phyloP scores from a whole-genome alignment of 2,888 invertebrate species.

The Rugalucina vietnamica region DNA sequence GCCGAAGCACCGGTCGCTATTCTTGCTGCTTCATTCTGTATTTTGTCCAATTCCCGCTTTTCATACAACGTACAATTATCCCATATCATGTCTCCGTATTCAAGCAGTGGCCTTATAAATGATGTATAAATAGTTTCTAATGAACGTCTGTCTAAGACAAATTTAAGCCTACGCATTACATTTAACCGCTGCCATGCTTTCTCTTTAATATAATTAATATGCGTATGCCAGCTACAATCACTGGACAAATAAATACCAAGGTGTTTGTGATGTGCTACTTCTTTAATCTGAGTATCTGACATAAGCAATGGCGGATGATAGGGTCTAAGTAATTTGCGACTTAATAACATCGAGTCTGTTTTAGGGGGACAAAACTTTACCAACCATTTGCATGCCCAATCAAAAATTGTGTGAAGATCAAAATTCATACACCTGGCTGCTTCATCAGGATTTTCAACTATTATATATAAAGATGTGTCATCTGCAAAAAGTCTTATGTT shows the following conservation, averaged over 20 bases:
- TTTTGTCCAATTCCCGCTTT: neutral
- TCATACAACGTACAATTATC: neutral
- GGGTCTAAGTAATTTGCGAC: neutral
- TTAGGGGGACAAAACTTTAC: neutral
- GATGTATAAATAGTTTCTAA: neutral
- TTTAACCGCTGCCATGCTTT: neutral
- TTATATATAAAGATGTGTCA: no score
- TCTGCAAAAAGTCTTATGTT: slow-evolving; percentile 39
- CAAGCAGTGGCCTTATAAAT: neutral
- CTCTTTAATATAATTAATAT: neutral
- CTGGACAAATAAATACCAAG: neutral
- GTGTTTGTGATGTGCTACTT: neutral
- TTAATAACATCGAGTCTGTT: neutral
- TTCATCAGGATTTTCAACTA: neutral
- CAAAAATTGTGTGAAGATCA: neutral
- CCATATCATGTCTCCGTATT: slow-evolving; percentile 2
- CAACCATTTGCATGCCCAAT: neutral
- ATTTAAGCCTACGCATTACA: neutral
- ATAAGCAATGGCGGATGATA: neutral
- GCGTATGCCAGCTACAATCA: neutral
- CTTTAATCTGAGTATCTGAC: neutral
- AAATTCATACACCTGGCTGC: neutral
- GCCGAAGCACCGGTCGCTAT: neutral
- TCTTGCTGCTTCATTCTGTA: neutral
- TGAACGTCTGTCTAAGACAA: no score